Conservation (phyloP, 2,113 vertebrate genomes). For the Podarcis muralis region DNA sequence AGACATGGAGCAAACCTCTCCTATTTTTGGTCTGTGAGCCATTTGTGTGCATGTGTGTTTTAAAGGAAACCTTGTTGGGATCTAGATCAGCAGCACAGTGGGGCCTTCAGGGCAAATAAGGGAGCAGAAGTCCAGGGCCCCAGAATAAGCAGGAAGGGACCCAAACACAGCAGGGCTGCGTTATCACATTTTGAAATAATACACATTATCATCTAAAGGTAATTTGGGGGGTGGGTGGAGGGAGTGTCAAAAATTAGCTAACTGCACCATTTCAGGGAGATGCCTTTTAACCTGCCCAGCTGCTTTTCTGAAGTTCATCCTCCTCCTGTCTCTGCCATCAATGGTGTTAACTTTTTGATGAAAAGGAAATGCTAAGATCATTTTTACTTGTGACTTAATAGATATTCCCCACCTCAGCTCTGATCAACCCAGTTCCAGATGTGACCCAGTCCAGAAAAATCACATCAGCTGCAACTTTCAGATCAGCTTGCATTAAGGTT, state of each 20-base stretch:
- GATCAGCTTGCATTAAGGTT: background rate
- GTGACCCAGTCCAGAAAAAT: background rate
- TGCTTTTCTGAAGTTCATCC: background rate
- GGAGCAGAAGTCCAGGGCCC: too few species aligned
- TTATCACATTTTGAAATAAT: too few species aligned
- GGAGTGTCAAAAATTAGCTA: too few species aligned
- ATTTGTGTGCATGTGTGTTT: background rate
- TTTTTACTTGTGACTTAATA: background rate
- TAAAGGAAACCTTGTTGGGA: background rate
- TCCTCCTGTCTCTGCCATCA: background rate
- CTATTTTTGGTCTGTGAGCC: background rate
- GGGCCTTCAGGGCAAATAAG: too few species aligned
- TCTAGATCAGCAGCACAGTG: background rate
- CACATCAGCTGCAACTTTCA: background rate
- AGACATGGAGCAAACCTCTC: too few species aligned
- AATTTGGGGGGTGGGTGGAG: too few species aligned
- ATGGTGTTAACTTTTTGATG: background rate
- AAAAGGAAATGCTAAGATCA: background rate
- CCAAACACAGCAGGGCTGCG: too few species aligned
- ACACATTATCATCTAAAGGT: too few species aligned
- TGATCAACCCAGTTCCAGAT: background rate
- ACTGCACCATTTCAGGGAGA: too few species aligned
- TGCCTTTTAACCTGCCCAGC: background rate
- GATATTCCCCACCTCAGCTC: background rate
- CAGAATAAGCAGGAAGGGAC: too few species aligned